Percentiles rank a stretch among this genome's conserved stretches.
Conservation (phyloP, 2,888 invertebrate species). For the Mythimna ferrago region DNA sequence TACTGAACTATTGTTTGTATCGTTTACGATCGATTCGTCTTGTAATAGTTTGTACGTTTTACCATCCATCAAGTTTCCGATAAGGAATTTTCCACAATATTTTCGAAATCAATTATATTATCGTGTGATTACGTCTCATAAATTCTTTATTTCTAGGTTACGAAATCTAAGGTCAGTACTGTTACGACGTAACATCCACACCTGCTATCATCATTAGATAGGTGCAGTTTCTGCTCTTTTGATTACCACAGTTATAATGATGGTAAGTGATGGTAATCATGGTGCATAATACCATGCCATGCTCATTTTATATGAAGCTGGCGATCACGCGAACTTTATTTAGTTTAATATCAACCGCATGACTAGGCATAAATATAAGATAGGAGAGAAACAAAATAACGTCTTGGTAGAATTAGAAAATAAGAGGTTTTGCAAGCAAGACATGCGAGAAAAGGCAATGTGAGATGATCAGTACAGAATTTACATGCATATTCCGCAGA, state of each 20-base stretch:
- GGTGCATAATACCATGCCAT: slow-evolving; percentile 35
- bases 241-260: slow-evolving; percentile 30
- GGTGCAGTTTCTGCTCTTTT: slow-evolving; percentile 30
- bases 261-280: slow-evolving; percentile 32
- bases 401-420: slow-evolving; percentile 30
- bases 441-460: neutral
- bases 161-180: slow-evolving; percentile 39
- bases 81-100: slow-evolving; percentile 7
- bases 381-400: slow-evolving; percentile 13
- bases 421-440: slow-evolving; percentile 9
- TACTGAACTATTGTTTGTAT: slow-evolving; percentile 25
- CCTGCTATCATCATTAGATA: slow-evolving; percentile 1
- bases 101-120: slow-evolving; percentile 6
- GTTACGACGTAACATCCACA: slow-evolving; percentile 6
- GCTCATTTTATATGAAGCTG: slow-evolving; percentile 20
- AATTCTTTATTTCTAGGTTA: slow-evolving; percentile 38
- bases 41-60: neutral
- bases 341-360: slow-evolving; percentile 44
- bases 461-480: neutral
- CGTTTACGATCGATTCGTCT: neutral
- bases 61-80: neutral
- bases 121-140: slow-evolving; percentile 9
- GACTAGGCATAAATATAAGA: slow-evolving; percentile 39
- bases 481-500: too few species aligned
- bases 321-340: slow-evolving; percentile 39